phyloP scores from a whole-genome alignment of 2,888 invertebrate species.

The Ichneumoninae sp. region DNA sequence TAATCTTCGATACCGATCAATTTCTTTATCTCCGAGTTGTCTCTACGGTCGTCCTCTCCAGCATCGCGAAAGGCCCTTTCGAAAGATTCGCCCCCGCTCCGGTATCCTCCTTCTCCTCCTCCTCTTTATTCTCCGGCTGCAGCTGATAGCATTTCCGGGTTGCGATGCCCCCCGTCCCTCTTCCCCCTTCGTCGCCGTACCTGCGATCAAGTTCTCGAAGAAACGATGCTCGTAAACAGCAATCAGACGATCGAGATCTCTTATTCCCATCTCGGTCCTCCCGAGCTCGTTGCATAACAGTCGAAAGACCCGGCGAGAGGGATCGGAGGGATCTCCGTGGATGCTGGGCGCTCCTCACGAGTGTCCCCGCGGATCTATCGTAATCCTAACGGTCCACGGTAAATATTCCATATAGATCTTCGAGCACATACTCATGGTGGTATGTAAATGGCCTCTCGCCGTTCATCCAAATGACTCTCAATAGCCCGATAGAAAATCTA shows the following conservation, averaged over 20 bases:
- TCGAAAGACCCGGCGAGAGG: slow-evolving; percentile 40
- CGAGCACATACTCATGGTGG: too few relatives aligned
- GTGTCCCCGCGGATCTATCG: slow-evolving; percentile 64
- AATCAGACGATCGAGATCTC: slow-evolving; percentile 76
- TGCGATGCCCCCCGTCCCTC: slow-evolving; percentile 39
- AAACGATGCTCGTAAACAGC: slow-evolving; percentile 79
- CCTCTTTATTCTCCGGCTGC: slow-evolving; percentile 41
- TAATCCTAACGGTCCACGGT: slow-evolving; percentile 57
- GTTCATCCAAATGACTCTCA: too few relatives aligned
- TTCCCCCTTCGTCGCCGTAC: slow-evolving; percentile 23
- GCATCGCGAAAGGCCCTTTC: slow-evolving; percentile 33
- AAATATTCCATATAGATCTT: slow-evolving; percentile 44
- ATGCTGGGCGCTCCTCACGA: slow-evolving; percentile 54
- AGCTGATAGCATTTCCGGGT: slow-evolving; percentile 66
- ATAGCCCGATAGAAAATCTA: too few relatives aligned
- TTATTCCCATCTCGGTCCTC: slow-evolving; percentile 57
- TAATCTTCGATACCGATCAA: slow-evolving; percentile 66
- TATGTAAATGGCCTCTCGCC: too few relatives aligned
- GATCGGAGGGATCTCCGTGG: slow-evolving; percentile 40
- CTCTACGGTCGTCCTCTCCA: slow-evolving; percentile 32
- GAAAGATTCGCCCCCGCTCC: slow-evolving; percentile 56
- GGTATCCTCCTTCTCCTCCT: slow-evolving; percentile 36
- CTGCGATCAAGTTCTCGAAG: slow-evolving; percentile 72
- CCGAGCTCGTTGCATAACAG: slow-evolving; percentile 74
- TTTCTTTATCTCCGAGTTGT: slow-evolving; percentile 49